Conservation (phyloP, 2,888 invertebrate genomes). For the Sminthurinus aureus region DNA sequence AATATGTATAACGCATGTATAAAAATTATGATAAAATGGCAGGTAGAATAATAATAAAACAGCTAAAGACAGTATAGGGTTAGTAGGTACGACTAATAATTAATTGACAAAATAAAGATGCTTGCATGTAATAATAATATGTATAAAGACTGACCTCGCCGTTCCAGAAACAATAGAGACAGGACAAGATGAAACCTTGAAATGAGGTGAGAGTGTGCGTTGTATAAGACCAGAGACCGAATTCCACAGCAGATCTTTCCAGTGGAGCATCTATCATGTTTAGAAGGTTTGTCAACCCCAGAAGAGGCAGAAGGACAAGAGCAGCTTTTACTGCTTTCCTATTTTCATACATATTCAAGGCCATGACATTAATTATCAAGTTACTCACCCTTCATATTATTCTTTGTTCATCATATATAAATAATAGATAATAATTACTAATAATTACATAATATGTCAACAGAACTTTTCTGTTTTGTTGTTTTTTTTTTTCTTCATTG, state of each 20-base stretch:
- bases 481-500: not conserved
- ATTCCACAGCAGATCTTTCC: constrained; percentile 73
- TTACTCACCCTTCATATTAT: too few species aligned
- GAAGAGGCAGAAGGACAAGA: constrained; percentile 77
- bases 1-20: not conserved
- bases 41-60: too few species aligned
- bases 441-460: not conserved
- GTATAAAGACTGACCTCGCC: constrained; percentile 72
- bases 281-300: constrained; percentile 81
- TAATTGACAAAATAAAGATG: too few species aligned
- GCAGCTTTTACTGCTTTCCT: constrained; percentile 85
- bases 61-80: too few species aligned
- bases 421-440: not conserved
- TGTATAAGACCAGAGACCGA: constrained; percentile 80
- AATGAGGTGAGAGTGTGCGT: constrained; percentile 84
- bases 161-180: constrained; percentile 83
- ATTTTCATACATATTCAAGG: constrained; percentile 36
- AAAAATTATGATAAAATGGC: not conserved
- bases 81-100: too few species aligned
- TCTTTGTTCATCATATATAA: too few species aligned
- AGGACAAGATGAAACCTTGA: constrained; percentile 82
- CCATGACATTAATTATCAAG: too few species aligned
- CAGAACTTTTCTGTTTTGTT: not conserved
- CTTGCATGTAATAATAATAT: too few species aligned
- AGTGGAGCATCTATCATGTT: constrained; percentile 76